Evolutionary conservation across 2,888 invertebrate genomes (phyloP).

Genomic region (Phortica okadai): DNA sequence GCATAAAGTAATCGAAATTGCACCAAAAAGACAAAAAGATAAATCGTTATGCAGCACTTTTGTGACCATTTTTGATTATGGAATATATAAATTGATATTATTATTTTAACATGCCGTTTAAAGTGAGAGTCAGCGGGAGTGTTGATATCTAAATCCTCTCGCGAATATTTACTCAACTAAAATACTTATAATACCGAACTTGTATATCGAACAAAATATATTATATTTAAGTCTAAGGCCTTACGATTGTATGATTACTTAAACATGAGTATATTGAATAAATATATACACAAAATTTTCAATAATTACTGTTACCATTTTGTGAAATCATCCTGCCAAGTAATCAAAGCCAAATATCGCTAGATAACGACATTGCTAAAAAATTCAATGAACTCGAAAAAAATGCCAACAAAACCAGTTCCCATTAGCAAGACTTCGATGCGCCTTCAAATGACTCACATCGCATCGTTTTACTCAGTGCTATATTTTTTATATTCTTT

Average conservation of each 20-base stretch:
- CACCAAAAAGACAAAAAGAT: not conserved
- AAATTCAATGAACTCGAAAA: slow-evolving; percentile 7
- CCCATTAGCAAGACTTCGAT: not conserved
- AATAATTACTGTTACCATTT: not conserved
- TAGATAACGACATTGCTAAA: not conserved
- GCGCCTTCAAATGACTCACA: not conserved
- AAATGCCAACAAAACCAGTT: slow-evolving; percentile 4
- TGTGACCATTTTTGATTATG: not conserved
- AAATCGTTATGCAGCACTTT: not conserved
- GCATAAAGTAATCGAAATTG: slow-evolving; percentile 10
- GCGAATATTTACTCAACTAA: not conserved
- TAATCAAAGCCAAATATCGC: not conserved
- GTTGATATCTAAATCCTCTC: too few species aligned
- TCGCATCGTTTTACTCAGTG: not conserved
- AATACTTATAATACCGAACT: not conserved
- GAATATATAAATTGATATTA: not conserved
- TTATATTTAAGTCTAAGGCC: not conserved
- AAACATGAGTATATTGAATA: not conserved
- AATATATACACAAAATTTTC: not conserved
- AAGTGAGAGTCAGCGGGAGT: not conserved
- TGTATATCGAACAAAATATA: not conserved
- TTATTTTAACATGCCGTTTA: not conserved
- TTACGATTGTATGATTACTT: slow-evolving; percentile 11
- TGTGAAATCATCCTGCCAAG: not conserved
- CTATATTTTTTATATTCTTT: not conserved